A percentile compares a stretch with the other conserved stretches of the same genome.
These are phyloP conservation scores for Daphoenositta chrysoptera DNA, from an alignment of 2,113 vertebrate species.

Conservation along the genomic window DNA sequence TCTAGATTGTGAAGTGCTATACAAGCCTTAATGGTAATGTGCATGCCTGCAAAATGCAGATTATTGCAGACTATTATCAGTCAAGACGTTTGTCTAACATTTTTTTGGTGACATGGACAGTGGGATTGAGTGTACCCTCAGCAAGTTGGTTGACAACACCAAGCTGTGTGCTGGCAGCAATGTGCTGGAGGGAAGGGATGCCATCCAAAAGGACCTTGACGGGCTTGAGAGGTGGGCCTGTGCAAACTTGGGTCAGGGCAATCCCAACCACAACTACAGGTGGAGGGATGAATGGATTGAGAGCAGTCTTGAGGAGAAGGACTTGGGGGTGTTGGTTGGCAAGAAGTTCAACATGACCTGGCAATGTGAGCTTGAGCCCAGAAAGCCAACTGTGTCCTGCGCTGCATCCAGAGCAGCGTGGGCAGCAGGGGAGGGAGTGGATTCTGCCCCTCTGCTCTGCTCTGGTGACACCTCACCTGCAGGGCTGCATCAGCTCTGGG, in stretches of 20 bases:
- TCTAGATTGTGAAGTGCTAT: neutral
- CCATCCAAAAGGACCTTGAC: neutral
- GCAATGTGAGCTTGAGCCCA: neutral
- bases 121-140: neutral
- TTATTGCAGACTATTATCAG: neutral
- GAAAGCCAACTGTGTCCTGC: neutral
- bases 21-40: neutral
- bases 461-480: neutral
- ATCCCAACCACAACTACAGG: neutral
- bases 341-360: rapidly evolving
- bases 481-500: neutral
- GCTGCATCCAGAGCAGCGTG: neutral
- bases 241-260: neutral
- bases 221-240: neutral
- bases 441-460: neutral
- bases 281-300: neutral
- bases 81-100: neutral
- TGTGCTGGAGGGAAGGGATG: neutral
- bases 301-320: neutral
- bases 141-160: neutral
- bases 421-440: neutral
- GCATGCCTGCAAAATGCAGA: neutral
- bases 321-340: neutral
- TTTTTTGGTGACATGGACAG: neutral
- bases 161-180: neutral